Evolutionary conservation across 2,113 vertebrate genomes (phyloP).

Genomic region (Crotalus horridus): DNA sequence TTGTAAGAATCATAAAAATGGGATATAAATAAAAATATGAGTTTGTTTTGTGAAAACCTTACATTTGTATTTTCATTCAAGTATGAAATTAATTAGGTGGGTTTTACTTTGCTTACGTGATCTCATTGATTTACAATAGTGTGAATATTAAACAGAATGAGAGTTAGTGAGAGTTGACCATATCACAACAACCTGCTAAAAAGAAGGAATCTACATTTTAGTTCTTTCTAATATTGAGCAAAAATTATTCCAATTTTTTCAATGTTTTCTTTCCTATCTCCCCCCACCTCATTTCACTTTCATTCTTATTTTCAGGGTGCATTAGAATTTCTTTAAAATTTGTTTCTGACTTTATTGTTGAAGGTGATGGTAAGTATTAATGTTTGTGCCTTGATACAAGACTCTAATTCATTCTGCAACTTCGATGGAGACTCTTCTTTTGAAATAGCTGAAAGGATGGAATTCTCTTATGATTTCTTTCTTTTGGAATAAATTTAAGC

Average conservation of each 20-base stretch:
- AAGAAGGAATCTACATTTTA: background rate
- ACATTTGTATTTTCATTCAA: too few species aligned
- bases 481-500: background rate
- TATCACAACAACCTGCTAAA: background rate
- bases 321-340: background rate
- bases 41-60: too few species aligned
- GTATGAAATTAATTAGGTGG: background rate
- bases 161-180: background rate
- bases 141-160: background rate
- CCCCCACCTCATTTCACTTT: too few species aligned
- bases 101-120: background rate
- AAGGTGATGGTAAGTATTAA: background rate
- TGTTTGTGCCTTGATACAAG: background rate
- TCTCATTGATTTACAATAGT: background rate
- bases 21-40: too few species aligned
- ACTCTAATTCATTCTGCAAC: background rate
- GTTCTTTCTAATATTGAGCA: too few species aligned
- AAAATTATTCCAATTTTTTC: too few species aligned
- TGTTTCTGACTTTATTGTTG: background rate
- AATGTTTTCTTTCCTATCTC: too few species aligned
- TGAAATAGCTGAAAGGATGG: background rate
- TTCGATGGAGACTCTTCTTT: constrained; percentile 3
- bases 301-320: background rate
- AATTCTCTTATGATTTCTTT: background rate
- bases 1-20: too few species aligned